Evolutionary conservation across 2,797 vertebrate genomes (phyloP), one percentile per base, ranked within the genome.

Genomic region (Anisognathus igniventris): DNA sequence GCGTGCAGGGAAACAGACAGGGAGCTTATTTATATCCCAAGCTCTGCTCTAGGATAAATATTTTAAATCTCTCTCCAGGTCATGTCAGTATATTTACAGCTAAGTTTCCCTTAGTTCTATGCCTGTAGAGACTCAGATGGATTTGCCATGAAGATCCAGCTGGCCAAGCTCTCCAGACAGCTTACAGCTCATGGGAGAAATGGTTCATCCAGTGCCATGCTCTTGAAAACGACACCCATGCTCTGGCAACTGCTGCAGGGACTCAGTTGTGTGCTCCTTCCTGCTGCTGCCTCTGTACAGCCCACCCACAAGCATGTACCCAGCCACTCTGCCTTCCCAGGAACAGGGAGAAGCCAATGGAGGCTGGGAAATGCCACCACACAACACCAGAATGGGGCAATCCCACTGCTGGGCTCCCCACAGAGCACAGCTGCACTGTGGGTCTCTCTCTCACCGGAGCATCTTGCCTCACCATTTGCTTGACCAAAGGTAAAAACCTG

Each of bases 11-110:
- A 64, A 93, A 88, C 87, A 95, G 86, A 74, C 83, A 85, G 68
- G 58, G 61, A 94, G 86, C 80, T 94, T 91, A 93, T 96, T 95
- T 93, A 92, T 86, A 93, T 91, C 74, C 47, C 80, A 48, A 82
- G 78, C 51, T 60, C 86, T 66, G 67, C 62, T 58, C 48, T 71
- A 48, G 65, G 87, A 93, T 94, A 95, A 96, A 92, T 91, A 87
- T 93, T 93, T 96, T 94, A 94, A 89, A 87, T 84, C 91, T 72
- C 66, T 74, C 76, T 73, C 60, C 56, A 82, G 75, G 77, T 91
- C 92, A 84, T 4, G 33, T 58, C 8, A 3, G 67, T n/a, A 21
- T 91, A 93, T 93, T 96, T 95, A 86, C 84, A 79, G 66, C 44
- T 60, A 75, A 45, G 66, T 85, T 91, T 87, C 74, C 74, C 75